Conservation (phyloP, 2,888 invertebrate genomes). For the Heliconius charithonia region DNA sequence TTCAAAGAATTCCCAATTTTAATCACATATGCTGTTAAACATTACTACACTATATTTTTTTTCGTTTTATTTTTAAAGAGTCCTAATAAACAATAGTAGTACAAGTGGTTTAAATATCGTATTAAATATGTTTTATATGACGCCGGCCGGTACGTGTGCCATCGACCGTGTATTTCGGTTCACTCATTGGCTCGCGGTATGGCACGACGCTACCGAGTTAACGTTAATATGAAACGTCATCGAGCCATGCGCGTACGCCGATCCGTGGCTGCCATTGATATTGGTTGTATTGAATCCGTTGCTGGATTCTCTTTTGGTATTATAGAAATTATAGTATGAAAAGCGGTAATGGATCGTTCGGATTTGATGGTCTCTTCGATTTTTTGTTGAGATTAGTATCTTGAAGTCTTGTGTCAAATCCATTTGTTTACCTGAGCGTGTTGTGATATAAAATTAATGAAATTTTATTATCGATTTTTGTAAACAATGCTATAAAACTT, state of each 20-base stretch:
- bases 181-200: conserved; percentile 47
- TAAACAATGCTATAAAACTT: not conserved
- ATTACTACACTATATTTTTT: not conserved
- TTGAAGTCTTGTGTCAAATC: not conserved
- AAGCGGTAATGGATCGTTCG: conserved; percentile 1
- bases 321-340: not conserved
- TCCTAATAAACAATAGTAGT: conserved; percentile 12
- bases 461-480: not conserved
- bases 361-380: not conserved
- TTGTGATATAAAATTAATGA: not conserved
- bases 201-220: conserved; percentile 41
- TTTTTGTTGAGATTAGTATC: not conserved
- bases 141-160: conserved; percentile 49
- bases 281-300: conserved; percentile 48
- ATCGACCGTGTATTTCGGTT: conserved; percentile 44
- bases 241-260: conserved; percentile 71
- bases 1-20: not conserved
- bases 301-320: conserved; percentile 28
- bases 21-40: not conserved
- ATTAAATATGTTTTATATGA: conserved; percentile 34
- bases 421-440: not conserved
- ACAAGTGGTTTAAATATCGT: conserved; percentile 32
- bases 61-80: not conserved
- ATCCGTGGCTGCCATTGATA: conserved; percentile 42
- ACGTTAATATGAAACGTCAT: conserved; percentile 61